A percentile compares a stretch with the other conserved stretches of the same genome.
phyloP scores from a whole-genome alignment of 1,140 invertebrate genomes.

The Nilaparvata lugens region DNA sequence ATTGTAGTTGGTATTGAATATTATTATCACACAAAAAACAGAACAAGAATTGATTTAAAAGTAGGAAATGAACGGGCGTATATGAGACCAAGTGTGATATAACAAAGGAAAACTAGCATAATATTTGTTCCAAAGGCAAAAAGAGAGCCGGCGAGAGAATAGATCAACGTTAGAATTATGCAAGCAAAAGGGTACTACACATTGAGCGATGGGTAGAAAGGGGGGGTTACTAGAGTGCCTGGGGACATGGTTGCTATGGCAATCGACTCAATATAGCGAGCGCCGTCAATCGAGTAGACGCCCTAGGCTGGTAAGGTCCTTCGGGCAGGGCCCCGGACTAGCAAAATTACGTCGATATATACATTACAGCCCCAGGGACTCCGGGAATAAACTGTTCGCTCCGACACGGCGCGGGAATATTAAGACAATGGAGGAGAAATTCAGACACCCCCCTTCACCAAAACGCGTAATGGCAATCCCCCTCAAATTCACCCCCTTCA shows the following conservation, averaged over 20 bases:
- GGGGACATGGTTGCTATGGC: not conserved
- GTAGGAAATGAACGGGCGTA: no score
- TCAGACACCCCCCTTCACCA: no score
- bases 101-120: not conserved
- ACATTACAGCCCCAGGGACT: not conserved
- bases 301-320: not conserved
- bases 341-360: not conserved
- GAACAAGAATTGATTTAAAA: no score
- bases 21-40: no score
- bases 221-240: not conserved
- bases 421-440: not conserved
- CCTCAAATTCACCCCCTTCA: no score
- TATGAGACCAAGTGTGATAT: no score
- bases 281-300: not conserved
- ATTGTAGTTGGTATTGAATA: no score
- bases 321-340: not conserved
- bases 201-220: not conserved
- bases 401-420: not conserved
- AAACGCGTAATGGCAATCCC: no score
- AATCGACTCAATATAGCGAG: constrained; percentile 2
- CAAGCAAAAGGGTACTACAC: constrained; percentile 1
- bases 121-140: not conserved
- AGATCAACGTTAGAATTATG: not conserved
- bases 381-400: not conserved
- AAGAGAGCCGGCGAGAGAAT: not conserved